Conservation (phyloP, 2,797 vertebrate genomes). For the Siniperca obscura region DNA sequence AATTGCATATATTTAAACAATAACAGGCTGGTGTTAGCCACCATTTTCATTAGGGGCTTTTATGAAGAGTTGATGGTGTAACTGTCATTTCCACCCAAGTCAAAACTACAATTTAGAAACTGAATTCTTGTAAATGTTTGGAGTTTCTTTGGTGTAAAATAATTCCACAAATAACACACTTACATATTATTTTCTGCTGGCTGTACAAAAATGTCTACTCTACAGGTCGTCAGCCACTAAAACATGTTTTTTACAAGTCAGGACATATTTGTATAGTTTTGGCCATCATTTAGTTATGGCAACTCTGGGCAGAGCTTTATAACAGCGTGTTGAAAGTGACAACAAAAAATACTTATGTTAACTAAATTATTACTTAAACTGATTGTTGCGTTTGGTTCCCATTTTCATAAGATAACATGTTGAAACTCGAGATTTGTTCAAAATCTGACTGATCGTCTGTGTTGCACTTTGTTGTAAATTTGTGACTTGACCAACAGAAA, state of each 20-base stretch:
- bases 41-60: not conserved
- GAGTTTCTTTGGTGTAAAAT: not conserved
- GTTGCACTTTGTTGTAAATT: not conserved
- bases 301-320: not conserved
- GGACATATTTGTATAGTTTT: not conserved
- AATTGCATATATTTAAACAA: not conserved
- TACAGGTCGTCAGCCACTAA: not conserved
- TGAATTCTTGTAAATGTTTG: not conserved
- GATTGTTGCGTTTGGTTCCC: not conserved
- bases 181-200: not conserved
- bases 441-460: not conserved
- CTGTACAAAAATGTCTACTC: not conserved
- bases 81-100: not conserved
- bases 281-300: not conserved
- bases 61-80: not conserved
- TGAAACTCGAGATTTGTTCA: not conserved
- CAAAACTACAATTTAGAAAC: not conserved
- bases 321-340: not conserved
- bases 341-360: not conserved
- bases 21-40: fast-evolving
- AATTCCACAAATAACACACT: not conserved
- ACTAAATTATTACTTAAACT: too few species aligned
- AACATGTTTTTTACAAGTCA: not conserved
- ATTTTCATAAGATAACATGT: not conserved
- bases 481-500: not conserved